phyloP scores from a whole-genome alignment of 2,797 vertebrate species.

The Cyprinella venusta region DNA sequence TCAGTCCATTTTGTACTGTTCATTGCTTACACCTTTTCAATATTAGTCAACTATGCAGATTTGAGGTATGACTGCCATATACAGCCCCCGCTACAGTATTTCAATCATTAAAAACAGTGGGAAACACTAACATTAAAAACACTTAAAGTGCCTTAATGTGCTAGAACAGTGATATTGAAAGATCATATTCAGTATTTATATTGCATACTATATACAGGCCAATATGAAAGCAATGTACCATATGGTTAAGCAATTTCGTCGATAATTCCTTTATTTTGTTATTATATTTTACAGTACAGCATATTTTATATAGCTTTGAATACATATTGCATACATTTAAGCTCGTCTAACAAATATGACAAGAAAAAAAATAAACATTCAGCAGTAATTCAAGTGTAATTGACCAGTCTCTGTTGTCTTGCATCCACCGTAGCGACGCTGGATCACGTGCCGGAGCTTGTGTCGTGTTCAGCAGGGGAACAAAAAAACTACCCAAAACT shows the following conservation, averaged over 20 bases:
- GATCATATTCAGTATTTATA: not conserved
- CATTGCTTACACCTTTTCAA: not conserved
- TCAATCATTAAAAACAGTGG: not conserved
- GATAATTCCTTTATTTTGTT: too few relatives aligned
- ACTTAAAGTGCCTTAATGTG: not conserved
- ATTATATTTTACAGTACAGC: too few relatives aligned
- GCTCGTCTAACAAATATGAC: too few relatives aligned
- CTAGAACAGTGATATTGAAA: not conserved
- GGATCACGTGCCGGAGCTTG: too few relatives aligned
- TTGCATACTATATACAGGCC: not conserved
- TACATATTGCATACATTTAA: too few relatives aligned
- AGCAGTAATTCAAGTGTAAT: too few relatives aligned
- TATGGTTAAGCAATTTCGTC: not conserved
- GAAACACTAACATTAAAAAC: not conserved
- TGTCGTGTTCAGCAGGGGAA: too few relatives aligned
- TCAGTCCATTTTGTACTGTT: not conserved
- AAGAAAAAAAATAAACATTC: too few relatives aligned
- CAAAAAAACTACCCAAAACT: too few relatives aligned
- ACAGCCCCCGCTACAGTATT: not conserved
- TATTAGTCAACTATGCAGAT: not conserved
- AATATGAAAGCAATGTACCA: not conserved
- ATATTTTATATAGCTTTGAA: too few relatives aligned
- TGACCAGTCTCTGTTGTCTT: too few relatives aligned
- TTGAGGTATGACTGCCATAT: not conserved
- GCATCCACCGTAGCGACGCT: too few relatives aligned